Conservation (phyloP, 2,113 vertebrate species). For the Psilopsiagon aurifrons region DNA sequence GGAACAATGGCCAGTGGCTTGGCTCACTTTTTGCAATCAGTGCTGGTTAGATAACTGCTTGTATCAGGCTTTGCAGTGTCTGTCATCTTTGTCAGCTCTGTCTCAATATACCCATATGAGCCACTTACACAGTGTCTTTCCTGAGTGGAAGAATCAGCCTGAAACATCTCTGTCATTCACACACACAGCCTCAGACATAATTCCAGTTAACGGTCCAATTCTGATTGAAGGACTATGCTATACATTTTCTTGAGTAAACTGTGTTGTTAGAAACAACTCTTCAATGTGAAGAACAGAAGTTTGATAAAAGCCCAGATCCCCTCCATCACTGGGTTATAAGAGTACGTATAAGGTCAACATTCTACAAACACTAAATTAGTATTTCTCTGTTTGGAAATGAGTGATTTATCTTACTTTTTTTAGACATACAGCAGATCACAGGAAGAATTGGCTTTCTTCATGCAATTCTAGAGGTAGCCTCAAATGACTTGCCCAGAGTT, state of each 20-base stretch:
- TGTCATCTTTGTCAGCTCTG: background rate
- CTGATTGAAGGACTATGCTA: background rate
- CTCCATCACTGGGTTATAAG: background rate
- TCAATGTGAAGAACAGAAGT: background rate
- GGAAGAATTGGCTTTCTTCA: background rate
- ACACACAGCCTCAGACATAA: too few relatives aligned
- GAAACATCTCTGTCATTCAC: background rate
- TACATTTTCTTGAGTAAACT: background rate
- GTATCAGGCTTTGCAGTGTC: background rate
- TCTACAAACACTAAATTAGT: background rate
- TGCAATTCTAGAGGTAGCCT: background rate
- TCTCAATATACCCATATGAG: background rate
- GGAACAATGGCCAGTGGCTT: background rate
- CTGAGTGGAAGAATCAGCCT: background rate
- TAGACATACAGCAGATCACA: background rate
- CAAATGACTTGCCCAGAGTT: background rate
- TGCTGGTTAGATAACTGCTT: background rate
- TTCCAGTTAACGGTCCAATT: background rate
- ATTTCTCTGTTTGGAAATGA: background rate
- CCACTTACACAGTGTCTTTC: background rate
- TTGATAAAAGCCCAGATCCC: background rate
- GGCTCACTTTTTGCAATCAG: background rate
- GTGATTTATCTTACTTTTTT: background rate
- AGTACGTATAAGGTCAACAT: too few relatives aligned
- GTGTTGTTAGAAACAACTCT: background rate